These are phyloP conservation scores for Paelopatides confundens DNA, from an alignment of 53 echinoderm and acorn worm genomes.

Conservation along the genomic window DNA sequence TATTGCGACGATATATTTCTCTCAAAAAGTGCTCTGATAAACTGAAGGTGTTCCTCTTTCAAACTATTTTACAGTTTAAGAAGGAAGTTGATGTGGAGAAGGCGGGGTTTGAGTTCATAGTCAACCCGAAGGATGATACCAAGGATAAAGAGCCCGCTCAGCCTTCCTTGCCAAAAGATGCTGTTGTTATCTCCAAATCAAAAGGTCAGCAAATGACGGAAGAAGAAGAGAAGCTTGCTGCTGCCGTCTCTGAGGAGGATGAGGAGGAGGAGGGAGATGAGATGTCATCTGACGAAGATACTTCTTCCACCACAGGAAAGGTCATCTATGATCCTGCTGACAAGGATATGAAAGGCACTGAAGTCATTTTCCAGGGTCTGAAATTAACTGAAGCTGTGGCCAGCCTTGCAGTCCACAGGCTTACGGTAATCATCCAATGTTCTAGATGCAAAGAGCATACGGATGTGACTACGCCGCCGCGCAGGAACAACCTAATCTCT, in stretches of 20 bases:
- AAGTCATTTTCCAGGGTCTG: constrained; percentile 72
- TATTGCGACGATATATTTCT: too few relatives aligned
- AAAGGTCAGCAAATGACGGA: neutral
- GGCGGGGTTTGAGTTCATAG: constrained; percentile 92
- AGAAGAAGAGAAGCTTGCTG: neutral
- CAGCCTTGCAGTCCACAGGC: constrained; percentile 62
- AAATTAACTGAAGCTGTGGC: constrained; percentile 70
- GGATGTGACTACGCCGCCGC: constrained; percentile 71
- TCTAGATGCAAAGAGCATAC: constrained; percentile 69
- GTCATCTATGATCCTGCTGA: constrained; percentile 56
- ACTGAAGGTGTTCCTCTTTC: neutral
- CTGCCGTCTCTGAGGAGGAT: neutral
- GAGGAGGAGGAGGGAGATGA: constrained; percentile 44
- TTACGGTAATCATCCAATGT: constrained; percentile 83
- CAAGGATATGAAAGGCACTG: constrained; percentile 80
- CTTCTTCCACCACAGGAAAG: neutral
- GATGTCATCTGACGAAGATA: neutral
- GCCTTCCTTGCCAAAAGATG: constrained; percentile 18
- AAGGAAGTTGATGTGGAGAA: constrained; percentile 81
- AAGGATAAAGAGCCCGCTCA: neutral
- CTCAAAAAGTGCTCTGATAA: too few relatives aligned
- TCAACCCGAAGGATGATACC: constrained; percentile 7
- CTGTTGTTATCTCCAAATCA: constrained; percentile 41
- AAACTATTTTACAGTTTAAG: constrained; percentile 70
- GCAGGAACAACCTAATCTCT: constrained; percentile 63